Base-by-base conservation (phyloP, 2,113 vertebrate species). In the Martes martes region DNA sequence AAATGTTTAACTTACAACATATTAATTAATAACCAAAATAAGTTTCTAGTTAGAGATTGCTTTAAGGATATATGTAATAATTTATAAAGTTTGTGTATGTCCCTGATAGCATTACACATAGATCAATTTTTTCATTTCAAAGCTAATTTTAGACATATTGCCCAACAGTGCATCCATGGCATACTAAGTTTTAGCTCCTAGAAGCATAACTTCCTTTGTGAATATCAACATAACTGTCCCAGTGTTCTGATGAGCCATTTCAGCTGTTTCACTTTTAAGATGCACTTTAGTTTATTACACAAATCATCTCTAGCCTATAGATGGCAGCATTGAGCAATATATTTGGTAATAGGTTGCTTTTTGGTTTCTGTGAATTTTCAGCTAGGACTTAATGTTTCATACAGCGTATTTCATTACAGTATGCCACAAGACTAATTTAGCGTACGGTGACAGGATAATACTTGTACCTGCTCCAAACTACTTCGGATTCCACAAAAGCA, bases 321-420 rank as follows among this genome's bases (percentile, higher is more conserved):
- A 97, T 99, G 99, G 99, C 99, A 98, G 98, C 98, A 98, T 99
- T 98, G 98, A 99, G 99, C 97, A 98, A 97, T 0, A 86, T 96
- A 91, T 92, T 95, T 52, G 0, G 23, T 88, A 10, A 28, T 26
- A 19, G 71, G 45, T 80, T 91, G 23, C 36, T 91, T 33, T n/a
- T 74, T 1, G 15, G 42, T 84, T 55, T 67, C 76, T 39, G 52
- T 55, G 78, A 69, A 92, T 94, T 92, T 94, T 80, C 74, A 88
- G 67, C 31, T 67, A 19, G 95, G 16, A 7, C 50, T 87, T 31
- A 94, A 93, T 79, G 94, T 89, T 2, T 95, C 81, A 69, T 39
- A 6, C 59, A 42, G 65, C 47, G 24, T 71, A 5, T 73, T 80
- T 85, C 87, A 74, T 74, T 94, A 69, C 39, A 42, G 79, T 39